Evolutionary conservation across 2,888 invertebrate species (phyloP), one percentile per base, ranked within the genome.

Genomic region (Brachynemurus nebulosus): DNA sequence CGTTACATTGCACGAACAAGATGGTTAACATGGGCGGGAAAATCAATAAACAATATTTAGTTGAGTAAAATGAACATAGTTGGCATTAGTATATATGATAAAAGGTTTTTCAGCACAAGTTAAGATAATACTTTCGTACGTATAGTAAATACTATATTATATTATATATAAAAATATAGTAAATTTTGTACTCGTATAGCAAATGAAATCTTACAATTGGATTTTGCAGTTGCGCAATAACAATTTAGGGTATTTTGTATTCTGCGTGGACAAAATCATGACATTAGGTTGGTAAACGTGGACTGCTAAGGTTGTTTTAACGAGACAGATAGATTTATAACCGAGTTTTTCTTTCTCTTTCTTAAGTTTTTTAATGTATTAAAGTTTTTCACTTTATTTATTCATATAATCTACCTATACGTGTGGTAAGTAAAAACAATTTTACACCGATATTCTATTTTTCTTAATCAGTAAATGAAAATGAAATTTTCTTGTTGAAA

Each of bases 221-320:
- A 8, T 40, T n/a, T 21, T 25, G 40, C 23, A 25, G 18, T 25
- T 40, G 40, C 40, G 40, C 40, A 40, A 12, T 40, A 16, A 14
- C 16, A 40, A 40, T 20, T 40, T 40, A 20, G 40, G 40, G 27
- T 27, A 40, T 40, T 40, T 40, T 40, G 27, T 27, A 27, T 40
- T 40, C 17, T 27, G 23, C 16, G 40, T 40, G 40, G 27, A 20
- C 16, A 25, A 40, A 40, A 40, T 40, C 40, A 17, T 40, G 40
- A 40, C 40, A 40, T 40, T 40, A 40, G 40, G 40, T 40, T 40
- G 40, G 40, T 20, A 25, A 40, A 23, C 40, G 40, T 40, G 40
- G 16, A 25, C 40, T 12, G 40, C 23, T 27, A 27, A 40, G 40
- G 40, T 40, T 25, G 40, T 40, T 23, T 30, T 30, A 30, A 30